phyloP scores from a whole-genome alignment of 2,888 invertebrate genomes.

The Stramonita haemastoma region DNA sequence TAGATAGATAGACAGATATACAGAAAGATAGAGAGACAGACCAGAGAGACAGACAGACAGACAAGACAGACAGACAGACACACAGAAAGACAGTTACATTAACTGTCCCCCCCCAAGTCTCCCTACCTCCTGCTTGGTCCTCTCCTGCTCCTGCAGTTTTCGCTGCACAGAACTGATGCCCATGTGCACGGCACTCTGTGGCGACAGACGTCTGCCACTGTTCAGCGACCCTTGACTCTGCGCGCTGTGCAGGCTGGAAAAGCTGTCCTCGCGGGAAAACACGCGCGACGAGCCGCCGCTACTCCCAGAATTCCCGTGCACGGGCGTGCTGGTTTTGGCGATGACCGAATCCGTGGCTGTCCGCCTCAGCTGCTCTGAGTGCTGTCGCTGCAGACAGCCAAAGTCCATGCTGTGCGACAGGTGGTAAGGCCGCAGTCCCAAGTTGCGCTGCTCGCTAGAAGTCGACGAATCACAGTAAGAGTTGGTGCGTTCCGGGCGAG shows the following conservation, averaged over 20 bases:
- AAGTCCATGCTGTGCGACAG: constrained; percentile 69
- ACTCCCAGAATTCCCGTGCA: constrained; percentile 27
- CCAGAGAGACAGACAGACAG: too few species aligned
- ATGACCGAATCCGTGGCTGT: constrained; percentile 68
- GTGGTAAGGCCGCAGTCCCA: constrained; percentile 59
- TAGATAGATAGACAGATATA: too few species aligned
- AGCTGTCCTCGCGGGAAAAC: constrained; percentile 48
- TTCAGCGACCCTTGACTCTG: constrained; percentile 48
- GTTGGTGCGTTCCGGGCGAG: constrained; percentile 42
- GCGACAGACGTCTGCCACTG: constrained; percentile 61
- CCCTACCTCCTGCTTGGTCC: constrained; percentile 69
- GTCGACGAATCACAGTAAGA: constrained; percentile 53
- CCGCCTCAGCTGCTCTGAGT: constrained; percentile 58
- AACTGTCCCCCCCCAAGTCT: too few species aligned
- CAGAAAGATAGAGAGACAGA: too few species aligned
- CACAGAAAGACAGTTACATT: too few species aligned
- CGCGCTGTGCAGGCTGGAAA: constrained; percentile 47
- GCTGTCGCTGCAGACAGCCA: constrained; percentile 55
- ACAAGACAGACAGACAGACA: too few species aligned
- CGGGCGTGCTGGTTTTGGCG: constrained; percentile 53
- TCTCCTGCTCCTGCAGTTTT: constrained; percentile 71
- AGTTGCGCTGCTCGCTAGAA: constrained; percentile 50
- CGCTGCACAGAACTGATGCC: constrained; percentile 72
- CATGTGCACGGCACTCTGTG: constrained; percentile 70
- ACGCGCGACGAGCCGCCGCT: constrained; percentile 29